Base-by-base conservation (phyloP, 2,113 vertebrate species). In the Dipodomys ordii region DNA sequence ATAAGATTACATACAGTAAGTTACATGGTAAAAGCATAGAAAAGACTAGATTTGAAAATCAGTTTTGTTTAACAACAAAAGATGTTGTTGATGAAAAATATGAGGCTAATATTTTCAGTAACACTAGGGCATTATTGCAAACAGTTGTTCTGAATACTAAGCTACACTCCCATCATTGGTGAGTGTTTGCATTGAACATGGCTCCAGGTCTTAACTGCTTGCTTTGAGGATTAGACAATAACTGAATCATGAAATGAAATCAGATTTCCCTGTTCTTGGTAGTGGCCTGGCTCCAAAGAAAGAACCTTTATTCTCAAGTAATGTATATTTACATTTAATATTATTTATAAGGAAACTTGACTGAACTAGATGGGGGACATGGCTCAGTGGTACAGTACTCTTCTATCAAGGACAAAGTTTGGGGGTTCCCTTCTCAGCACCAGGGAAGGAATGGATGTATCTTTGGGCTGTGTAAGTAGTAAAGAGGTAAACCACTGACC, bases 201-300 rank as follows among this genome's bases (percentile, higher is more conserved):
- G 49, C 39, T 62, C 20, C 78, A 16, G 30, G 3, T 92, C 60
- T 90, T 64, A 91, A 87, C 57, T n/a, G 86, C 6, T 78, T 83
- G 6, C 44, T 84, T 85, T 68, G 73, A 91, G 53, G 18, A 65
- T 80, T 65, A 90, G 10, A 28, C 35, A 84, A 46, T 72, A 74
- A 87, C 10, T 69, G 68, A 80, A 95, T 87, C 23, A 62, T 25
- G 4, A 92, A 77, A 16, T 53, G 35, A 83, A 87, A 71, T 72
- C 94, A 77, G 13, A 57, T 93, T 91, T 82, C 27, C 60, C 10
- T 83, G 32, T 28, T 79, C 12, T 81, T 90, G 4, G 25, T 73
- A 92, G 49, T 80, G 57, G 44, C n/a, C 82, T 88, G 62, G 28
- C 71, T 90, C 25, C 10, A 88, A 92, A 90, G 60, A 94, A 71